phyloP scores from a whole-genome alignment of 2,113 vertebrate genomes.

The Odontophorus gujanensis region DNA sequence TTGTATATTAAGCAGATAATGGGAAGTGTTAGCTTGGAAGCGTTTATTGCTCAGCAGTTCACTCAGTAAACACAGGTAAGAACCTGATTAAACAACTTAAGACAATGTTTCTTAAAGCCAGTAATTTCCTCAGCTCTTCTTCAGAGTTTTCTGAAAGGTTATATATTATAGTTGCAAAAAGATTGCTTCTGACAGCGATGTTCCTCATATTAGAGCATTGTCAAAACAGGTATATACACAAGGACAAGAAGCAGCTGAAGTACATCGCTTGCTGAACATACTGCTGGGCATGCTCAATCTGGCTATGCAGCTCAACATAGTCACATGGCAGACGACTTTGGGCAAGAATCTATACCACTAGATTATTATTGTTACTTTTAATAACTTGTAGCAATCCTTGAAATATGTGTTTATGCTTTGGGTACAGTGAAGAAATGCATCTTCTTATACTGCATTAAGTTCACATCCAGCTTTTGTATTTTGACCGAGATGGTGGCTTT shows the following conservation, averaged over 20 bases:
- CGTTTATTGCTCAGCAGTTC: neutral
- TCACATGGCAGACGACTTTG: constrained; percentile 2
- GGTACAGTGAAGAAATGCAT: neutral
- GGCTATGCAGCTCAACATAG: constrained; percentile 7
- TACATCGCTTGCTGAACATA: neutral
- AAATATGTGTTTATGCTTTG: neutral
- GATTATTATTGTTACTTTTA: neutral
- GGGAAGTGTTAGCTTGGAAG: neutral
- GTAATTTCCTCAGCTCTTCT: neutral
- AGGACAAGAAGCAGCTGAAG: constrained; percentile 48
- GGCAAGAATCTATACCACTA: neutral
- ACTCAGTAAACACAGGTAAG: neutral
- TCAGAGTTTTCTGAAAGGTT: neutral
- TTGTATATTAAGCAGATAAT: neutral
- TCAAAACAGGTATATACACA: neutral
- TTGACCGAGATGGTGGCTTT: neutral
- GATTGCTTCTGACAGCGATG: constrained; percentile 13
- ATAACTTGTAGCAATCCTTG: neutral
- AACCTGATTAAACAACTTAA: constrained; percentile 1
- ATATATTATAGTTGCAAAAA: neutral
- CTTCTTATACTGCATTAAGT: neutral
- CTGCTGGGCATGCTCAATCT: constrained; percentile 24
- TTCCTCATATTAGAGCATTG: constrained; percentile 20
- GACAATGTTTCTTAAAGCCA: neutral
- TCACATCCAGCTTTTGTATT: neutral